phyloP scores from a whole-genome alignment of 2,113 vertebrate genomes.

The Dromaius novaehollandiae region DNA sequence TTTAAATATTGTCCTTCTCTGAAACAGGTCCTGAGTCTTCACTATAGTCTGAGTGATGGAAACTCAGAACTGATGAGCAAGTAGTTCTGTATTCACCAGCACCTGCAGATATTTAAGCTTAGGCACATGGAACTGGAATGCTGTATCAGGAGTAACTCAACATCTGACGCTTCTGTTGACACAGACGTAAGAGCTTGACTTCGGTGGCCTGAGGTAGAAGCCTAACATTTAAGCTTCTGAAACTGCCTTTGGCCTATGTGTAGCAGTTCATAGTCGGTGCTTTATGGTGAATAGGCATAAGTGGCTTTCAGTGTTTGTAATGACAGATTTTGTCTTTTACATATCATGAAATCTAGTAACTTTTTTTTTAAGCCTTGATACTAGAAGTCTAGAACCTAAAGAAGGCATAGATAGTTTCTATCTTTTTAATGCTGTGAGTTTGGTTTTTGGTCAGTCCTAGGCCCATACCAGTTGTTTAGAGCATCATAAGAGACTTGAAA shows the following conservation, averaged over 20 bases:
- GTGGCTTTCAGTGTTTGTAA: accelerated
- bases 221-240: background rate
- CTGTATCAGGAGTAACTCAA: accelerated
- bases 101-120: accelerated
- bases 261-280: no score
- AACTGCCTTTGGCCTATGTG: background rate
- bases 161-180: background rate
- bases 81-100: accelerated
- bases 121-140: accelerated
- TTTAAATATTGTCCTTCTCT: background rate
- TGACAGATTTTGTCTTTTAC: background rate
- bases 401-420: background rate
- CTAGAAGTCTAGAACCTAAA: background rate
- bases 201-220: accelerated
- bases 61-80: background rate
- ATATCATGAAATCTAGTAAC: accelerated
- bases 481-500: accelerated
- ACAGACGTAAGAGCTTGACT: background rate
- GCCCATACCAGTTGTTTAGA: accelerated
- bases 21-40: background rate
- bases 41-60: accelerated
- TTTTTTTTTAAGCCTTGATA: background rate
- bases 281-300: background rate
- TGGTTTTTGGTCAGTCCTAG: background rate
- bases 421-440: background rate